Evolutionary conservation across 1,140 invertebrate genomes (phyloP).

Genomic region (Cydia strobilella): DNA sequence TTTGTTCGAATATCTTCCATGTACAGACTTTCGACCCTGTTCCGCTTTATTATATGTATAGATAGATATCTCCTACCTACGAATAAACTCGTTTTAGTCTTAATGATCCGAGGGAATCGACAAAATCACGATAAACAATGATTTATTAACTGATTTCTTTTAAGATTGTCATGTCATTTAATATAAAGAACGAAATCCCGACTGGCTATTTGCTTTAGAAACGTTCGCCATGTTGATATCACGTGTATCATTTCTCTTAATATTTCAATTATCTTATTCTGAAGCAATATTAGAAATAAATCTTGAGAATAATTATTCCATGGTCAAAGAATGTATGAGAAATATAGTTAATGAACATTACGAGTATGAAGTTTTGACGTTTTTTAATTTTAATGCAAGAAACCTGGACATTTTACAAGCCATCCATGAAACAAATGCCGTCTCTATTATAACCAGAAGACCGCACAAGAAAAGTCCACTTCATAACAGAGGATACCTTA

Average conservation of each 20-base stretch:
- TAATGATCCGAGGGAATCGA: too few species aligned
- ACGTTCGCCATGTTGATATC: neutral
- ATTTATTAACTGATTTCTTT: neutral
- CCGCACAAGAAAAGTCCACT: neutral
- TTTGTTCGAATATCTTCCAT: too few species aligned
- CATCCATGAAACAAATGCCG: neutral
- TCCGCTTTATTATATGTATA: too few species aligned
- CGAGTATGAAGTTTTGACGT: neutral
- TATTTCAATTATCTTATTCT: neutral
- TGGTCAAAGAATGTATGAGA: neutral
- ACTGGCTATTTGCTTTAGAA: neutral
- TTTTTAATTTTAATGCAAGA: neutral
- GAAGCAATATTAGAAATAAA: neutral
- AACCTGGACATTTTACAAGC: neutral
- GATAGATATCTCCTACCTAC: too few species aligned
- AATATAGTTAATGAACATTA: neutral
- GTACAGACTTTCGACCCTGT: too few species aligned
- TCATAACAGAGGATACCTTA: constrained; percentile 31
- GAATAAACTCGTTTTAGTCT: neutral
- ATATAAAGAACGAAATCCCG: neutral
- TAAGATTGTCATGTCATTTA: neutral
- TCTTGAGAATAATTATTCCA: neutral
- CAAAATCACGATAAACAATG: neutral
- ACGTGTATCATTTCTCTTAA: neutral
- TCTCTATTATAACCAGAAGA: constrained; percentile 1